These are phyloP conservation scores for Sycobia sp. DNA, from an alignment of 1,140 invertebrate species.

Conservation along the genomic window DNA sequence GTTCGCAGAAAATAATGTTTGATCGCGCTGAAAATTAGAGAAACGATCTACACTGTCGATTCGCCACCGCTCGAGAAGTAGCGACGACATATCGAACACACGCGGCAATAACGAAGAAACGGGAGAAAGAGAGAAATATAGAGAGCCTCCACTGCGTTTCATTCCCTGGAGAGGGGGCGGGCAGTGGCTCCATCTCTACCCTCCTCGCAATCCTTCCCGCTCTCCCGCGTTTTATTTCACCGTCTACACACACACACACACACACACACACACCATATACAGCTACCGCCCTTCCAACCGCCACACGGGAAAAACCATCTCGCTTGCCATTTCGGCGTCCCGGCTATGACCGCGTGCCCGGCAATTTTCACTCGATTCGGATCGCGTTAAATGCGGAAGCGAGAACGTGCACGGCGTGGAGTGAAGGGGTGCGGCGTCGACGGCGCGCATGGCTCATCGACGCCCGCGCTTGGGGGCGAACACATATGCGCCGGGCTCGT, in stretches of 20 bases:
- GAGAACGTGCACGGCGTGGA: too few relatives aligned
- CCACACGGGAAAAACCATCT: slow-evolving; percentile 8
- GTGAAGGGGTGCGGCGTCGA: too few relatives aligned
- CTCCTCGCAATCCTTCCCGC: not conserved
- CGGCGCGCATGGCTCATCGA: too few relatives aligned
- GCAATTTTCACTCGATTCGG: not conserved
- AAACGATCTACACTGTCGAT: slow-evolving; percentile 46
- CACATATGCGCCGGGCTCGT: too few relatives aligned
- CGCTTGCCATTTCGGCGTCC: not conserved
- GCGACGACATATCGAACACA: not conserved
- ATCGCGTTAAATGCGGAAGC: not conserved
- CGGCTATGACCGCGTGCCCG: not conserved
- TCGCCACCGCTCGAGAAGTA: slow-evolving; percentile 13
- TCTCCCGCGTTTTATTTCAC: too few relatives aligned
- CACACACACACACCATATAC: too few relatives aligned
- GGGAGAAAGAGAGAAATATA: slow-evolving; percentile 20
- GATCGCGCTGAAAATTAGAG: slow-evolving; percentile 54
- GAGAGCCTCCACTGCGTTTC: slow-evolving; percentile 4
- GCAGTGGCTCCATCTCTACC: not conserved
- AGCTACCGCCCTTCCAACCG: too few relatives aligned
- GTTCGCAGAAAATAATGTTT: slow-evolving; percentile 51
- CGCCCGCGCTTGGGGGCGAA: too few relatives aligned
- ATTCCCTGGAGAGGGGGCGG: slow-evolving; percentile 24
- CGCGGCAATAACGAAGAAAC: slow-evolving; percentile 30
- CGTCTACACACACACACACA: too few relatives aligned